These are phyloP conservation scores for Actenoides hombroni DNA, from an alignment of 2,113 vertebrate species.

Conservation along the genomic window DNA sequence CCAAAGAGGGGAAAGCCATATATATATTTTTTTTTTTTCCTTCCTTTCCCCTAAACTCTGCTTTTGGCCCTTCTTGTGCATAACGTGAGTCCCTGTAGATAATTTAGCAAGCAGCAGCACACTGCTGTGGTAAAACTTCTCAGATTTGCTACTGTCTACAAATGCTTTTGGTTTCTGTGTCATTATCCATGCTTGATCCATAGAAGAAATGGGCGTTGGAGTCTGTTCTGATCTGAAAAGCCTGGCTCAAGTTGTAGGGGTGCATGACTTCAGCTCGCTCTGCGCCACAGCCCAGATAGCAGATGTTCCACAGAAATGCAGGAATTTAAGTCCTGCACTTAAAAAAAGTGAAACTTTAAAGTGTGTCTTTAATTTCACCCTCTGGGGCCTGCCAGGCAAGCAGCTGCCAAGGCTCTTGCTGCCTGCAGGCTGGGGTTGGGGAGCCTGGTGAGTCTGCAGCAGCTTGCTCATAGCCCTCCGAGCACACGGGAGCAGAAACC, in stretches of 20 bases:
- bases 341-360: neutral
- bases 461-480: fast-evolving
- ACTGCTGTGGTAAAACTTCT: neutral
- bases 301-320: neutral
- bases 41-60: neutral
- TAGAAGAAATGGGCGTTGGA: neutral
- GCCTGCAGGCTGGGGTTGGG: neutral
- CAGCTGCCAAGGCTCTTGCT: neutral
- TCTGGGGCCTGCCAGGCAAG: neutral
- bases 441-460: neutral
- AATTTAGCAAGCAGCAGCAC: neutral
- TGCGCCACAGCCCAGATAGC: neutral
- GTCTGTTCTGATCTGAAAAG: neutral
- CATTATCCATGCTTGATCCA: neutral
- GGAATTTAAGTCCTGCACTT: neutral
- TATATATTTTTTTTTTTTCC: no score
- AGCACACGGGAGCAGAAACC: neutral
- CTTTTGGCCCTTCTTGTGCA: neutral
- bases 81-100: no score
- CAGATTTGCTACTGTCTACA: neutral
- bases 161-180: neutral
- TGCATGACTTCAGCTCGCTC: neutral
- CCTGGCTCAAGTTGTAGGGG: neutral
- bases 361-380: slow-evolving; percentile 31
- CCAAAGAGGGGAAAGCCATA: neutral